These are phyloP conservation scores for Egretta garzetta DNA, from an alignment of 2,113 vertebrate genomes.

Conservation along the genomic window DNA sequence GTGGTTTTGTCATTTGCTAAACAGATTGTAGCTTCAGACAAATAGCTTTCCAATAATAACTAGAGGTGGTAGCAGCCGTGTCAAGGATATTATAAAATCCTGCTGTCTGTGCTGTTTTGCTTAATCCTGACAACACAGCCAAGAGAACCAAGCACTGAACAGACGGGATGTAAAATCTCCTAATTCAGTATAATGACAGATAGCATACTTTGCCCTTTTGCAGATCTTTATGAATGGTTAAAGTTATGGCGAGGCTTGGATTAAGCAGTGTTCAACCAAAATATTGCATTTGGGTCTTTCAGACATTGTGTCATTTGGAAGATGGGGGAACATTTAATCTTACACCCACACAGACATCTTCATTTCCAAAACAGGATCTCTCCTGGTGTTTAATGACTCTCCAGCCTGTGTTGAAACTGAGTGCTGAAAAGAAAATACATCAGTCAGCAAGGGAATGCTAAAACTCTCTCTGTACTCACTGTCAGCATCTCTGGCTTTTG, in stretches of 20 bases:
- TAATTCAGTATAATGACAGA: slow-evolving; percentile 3
- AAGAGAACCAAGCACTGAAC: neutral
- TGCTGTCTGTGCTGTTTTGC: slow-evolving; percentile 27
- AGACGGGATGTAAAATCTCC: slow-evolving; percentile 35
- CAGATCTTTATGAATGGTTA: neutral
- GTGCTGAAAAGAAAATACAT: slow-evolving; percentile 45
- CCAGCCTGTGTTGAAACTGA: slow-evolving; percentile 39
- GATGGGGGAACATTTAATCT: slow-evolving; percentile 28
- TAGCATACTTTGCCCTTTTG: slow-evolving; percentile 20
- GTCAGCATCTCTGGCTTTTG: slow-evolving; percentile 30
- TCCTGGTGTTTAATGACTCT: slow-evolving; percentile 42
- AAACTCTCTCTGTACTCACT: neutral
- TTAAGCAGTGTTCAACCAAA: slow-evolving; percentile 31
- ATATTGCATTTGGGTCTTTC: slow-evolving; percentile 30
- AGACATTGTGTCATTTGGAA: slow-evolving; percentile 38
- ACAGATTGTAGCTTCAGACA: neutral
- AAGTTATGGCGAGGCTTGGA: slow-evolving; percentile 7
- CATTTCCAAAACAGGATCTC: slow-evolving; percentile 33
- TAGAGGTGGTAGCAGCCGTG: neutral
- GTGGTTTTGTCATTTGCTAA: neutral
- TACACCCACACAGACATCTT: slow-evolving; percentile 37
- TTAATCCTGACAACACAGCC: slow-evolving; percentile 23
- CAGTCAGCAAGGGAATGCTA: slow-evolving; percentile 34
- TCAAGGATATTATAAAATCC: slow-evolving; percentile 38
- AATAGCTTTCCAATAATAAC: slow-evolving; percentile 17